A percentile compares a stretch with the other conserved stretches of the same genome.
These are phyloP conservation scores for Synergus japonicus DNA, from an alignment of 2,888 invertebrate species.

Conservation along the genomic window DNA sequence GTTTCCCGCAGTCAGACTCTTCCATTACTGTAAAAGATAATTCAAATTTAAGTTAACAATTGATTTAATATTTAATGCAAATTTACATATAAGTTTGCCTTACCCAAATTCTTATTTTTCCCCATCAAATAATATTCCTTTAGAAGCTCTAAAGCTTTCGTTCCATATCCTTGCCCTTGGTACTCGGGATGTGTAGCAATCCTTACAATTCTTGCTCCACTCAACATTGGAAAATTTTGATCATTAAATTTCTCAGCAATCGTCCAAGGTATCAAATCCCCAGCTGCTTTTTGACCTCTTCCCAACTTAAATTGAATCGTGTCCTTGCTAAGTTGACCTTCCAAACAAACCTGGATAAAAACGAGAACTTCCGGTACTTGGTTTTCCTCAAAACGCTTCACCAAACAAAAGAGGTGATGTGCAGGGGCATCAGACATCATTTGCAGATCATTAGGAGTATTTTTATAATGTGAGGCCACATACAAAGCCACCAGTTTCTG, in stretches of 20 bases:
- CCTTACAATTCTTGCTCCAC: constrained; percentile 94
- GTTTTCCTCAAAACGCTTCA: constrained; percentile 89
- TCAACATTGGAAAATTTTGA: constrained; percentile 92
- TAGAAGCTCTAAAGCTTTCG: constrained; percentile 89
- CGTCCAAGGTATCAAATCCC: constrained; percentile 99
- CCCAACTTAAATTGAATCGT: constrained; percentile 88
- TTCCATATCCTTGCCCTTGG: constrained; percentile 98
- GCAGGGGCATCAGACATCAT: constrained; percentile 99
- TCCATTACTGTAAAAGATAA: constrained; percentile 33
- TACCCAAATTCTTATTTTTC: constrained; percentile 86
- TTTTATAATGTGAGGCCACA: constrained; percentile 99
- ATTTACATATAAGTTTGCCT: not conserved
- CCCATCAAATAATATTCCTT: constrained; percentile 93
- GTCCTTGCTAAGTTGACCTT: constrained; percentile 85
- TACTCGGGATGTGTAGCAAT: constrained; percentile 99
- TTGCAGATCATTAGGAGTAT: constrained; percentile 98
- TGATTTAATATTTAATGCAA: not conserved
- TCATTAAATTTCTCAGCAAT: constrained; percentile 98
- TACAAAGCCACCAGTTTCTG: constrained; percentile 95
- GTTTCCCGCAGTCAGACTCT: not conserved
- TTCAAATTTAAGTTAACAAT: not conserved
- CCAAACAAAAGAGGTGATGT: constrained; percentile 96
- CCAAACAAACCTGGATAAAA: constrained; percentile 90
- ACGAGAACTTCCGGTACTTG: constrained; percentile 95
- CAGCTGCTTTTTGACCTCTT: constrained; percentile 93